Evolutionary conservation across 2,113 vertebrate species (phyloP), one percentile per base, ranked within the genome.

Genomic region (Coracopsis vasa): DNA sequence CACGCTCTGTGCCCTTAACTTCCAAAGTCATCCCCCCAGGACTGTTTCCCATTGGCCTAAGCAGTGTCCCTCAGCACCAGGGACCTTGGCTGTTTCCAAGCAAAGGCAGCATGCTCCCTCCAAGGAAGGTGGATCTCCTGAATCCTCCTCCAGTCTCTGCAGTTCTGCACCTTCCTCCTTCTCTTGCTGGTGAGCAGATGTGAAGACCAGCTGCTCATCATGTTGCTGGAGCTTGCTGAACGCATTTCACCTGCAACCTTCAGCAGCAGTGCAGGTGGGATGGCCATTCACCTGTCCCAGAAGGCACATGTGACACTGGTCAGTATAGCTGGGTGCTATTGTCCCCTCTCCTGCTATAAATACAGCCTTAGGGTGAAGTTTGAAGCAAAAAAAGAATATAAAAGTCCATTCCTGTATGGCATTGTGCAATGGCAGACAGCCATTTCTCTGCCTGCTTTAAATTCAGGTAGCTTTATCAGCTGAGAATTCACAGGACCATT

Each of bases 401-500:
- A 4, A 58, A 41, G 3, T 7, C 24, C 42, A 51, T 64, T 66
- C 25, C 27, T n/a, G 20, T 11, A 35, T 6, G 54, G 44, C n/a
- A 48, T 35, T 60, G n/a, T 84, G 31, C 41, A 65, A 13, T 16
- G 35, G 72, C 53, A 93, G 62, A 20, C 53, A 66, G 47, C 56
- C 1, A 72, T 72, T 89, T 61, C 19, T 58, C 72, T 93, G 85
- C 58, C 56, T 65, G 35, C 61, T 94, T 65, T 72, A 80, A 92
- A 91, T 95, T 80, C 86, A 86, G 78, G 44, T 80, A 82, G 71
- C 37, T 62, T 89, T 89, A 81, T 64, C 37, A 48, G 50, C 82
- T 86, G 86, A 56, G 67, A 70, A 74, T 88, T 84, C 88, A 51
- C 41, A 42, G 42, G 42, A 86, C 45, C 60, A 54, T 90, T 87